Base-by-base conservation (phyloP, 2,797 vertebrate species). In the Enteromius treurensis region DNA sequence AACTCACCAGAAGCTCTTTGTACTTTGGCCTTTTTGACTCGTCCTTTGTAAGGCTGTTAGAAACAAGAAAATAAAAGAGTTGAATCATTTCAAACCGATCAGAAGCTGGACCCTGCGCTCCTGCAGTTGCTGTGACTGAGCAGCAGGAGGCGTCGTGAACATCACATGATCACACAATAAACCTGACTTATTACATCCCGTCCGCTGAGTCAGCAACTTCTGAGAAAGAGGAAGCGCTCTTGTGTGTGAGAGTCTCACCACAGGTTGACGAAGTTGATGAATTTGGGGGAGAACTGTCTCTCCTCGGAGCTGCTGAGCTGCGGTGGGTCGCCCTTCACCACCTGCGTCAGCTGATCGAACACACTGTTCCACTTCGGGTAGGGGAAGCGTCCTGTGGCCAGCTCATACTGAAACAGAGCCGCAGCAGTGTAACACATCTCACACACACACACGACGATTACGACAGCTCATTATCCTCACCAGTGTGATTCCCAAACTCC, bases 21-120 rank as follows among this genome's bases (percentile, higher is more conserved):
- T 99, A 99, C 95, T 99, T 99, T 96, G 98, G 98, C 96, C 98
- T 97, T 95, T 98, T 98, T 80, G 97, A 99, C 89, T 99, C 97
- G 64, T 98, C 97, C 96, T 99, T 99, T 71, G 97, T 98, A 96
- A 98, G 97, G 96, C 97, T 99, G 75, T 47, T 89, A 88, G 78
- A 89, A 71, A 84, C 29, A 62, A 65, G 23, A 45, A 67, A 83
- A 47, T 32, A 80, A 67, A 62, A 40, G 49, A 74, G 0, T 42
- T 42, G 40, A 10, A 42, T 55, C 0, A 81, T 74, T 75, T 47
- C 17, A 49, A 11, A 11, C 11, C 7, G 1, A 71, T 70, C 37
- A 17, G 3, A 0, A 32, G 0, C 14, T 13, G 4, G 17, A 68
- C 17, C 9, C 29, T 13, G 32, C 37, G 11, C 49, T 55, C 32